Base-by-base conservation (phyloP, 2,888 invertebrate genomes). In the Agriopis leucophaearia region DNA sequence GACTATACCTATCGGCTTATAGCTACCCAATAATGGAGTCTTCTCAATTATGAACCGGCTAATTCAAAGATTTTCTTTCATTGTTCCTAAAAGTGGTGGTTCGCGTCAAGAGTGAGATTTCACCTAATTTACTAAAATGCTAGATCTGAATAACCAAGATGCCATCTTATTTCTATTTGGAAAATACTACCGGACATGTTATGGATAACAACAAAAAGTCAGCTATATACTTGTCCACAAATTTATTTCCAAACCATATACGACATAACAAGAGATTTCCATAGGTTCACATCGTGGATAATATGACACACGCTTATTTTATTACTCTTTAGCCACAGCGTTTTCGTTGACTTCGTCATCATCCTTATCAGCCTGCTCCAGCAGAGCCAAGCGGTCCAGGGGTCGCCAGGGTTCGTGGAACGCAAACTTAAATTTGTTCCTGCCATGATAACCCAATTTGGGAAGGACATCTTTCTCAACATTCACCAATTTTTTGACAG, bases 321-420 rank as follows among this genome's bases (percentile, higher is more conserved):
- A 27, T 69, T 52, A 73, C 16, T 35, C 15, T 62, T 81, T 78
- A 10, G 69, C 63, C 12, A 70, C 59, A 7, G 61, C 55, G 0
- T 66, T 54, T 0, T 79, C 78, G 4, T 76, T 77, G 2, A 68
- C 38, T 7, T 72, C 71, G 36, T n/a, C 40, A 8, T 89, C 89
- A 8, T 87, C 83, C 38, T 83, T 85, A 69, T 90, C 92, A 0
- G 92, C 92, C 63, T 88, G 77, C n/a, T 87, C 84, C 27, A 93
- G 75, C 45, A 93, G 73, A 0, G 84, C 64, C 48, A 90, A 62
- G 48, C 93, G 83, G 75, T 93, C 92, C 38, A 92, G 69, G 0
- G 93, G 93, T 50, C 82, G 88, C 92, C 93, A 93, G 0, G 93
- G 93, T 72, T 92, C 92, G 55, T 93, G 92, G 73, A 93, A 93